Percentiles rank a stretch among this genome's conserved stretches.
Conservation (phyloP, 2,113 vertebrate genomes). For the Hemichromis elongatus region DNA sequence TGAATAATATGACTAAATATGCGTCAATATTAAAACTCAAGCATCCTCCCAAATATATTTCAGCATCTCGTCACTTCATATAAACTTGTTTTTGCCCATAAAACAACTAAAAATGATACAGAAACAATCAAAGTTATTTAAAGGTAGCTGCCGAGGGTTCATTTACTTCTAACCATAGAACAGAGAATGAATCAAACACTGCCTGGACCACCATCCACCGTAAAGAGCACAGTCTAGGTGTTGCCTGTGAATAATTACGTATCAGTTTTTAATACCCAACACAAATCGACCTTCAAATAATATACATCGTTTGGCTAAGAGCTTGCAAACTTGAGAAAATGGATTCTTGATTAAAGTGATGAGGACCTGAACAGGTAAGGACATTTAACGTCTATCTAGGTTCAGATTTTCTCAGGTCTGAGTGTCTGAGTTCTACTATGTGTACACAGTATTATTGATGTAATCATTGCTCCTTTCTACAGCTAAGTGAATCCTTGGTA, state of each 20-base stretch:
- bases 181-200: background rate
- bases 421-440: background rate
- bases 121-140: background rate
- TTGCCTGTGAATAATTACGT: background rate
- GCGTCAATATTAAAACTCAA: background rate
- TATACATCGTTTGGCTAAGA: background rate
- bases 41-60: background rate
- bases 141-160: background rate
- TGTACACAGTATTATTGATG: background rate
- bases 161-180: background rate
- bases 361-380: background rate
- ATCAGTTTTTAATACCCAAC: background rate
- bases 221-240: background rate
- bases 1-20: background rate
- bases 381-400: background rate
- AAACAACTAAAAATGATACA: background rate
- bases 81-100: fast-evolving
- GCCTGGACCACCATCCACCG: background rate
- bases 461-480: background rate
- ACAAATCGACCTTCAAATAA: background rate
- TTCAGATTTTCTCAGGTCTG: background rate
- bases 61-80: background rate
- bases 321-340: background rate
- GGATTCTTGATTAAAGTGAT: background rate
- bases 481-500: background rate